Percentiles rank a stretch among this genome's conserved stretches.
phyloP scores from a whole-genome alignment of 2,113 vertebrate species.

The Hyperoodon ampullatus region DNA sequence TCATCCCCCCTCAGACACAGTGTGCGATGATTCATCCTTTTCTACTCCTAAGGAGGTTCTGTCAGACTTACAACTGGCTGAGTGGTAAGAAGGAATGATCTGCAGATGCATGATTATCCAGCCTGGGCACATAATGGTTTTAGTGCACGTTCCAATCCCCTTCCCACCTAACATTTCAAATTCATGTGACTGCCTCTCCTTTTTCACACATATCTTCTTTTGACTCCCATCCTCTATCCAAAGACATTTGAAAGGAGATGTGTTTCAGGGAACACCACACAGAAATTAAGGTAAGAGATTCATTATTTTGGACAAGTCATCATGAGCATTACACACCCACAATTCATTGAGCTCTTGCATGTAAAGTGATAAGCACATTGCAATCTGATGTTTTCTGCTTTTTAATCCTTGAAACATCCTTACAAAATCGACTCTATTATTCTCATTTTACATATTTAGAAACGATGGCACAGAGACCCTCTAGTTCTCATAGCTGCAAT shows the following conservation, averaged over 20 bases:
- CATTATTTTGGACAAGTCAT: not conserved
- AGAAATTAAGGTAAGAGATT: not conserved
- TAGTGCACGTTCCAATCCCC: not conserved
- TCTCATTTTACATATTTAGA: not conserved
- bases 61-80: not conserved
- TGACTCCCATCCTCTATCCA: not conserved
- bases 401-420: not conserved
- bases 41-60: not conserved
- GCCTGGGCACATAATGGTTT: not conserved
- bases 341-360: not conserved
- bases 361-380: not conserved
- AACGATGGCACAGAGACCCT: not conserved
- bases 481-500: not conserved
- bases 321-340: not conserved
- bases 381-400: not conserved
- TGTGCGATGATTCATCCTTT: not conserved
- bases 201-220: not conserved
- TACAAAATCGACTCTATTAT: not conserved
- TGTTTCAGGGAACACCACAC: not conserved
- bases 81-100: not conserved
- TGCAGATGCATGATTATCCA: not conserved
- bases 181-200: not conserved
- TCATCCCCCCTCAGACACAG: not conserved
- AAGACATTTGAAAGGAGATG: not conserved
- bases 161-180: not conserved